These are phyloP conservation scores for Teleiodes luculella DNA, from an alignment of 2,888 invertebrate species.

Conservation along the genomic window DNA sequence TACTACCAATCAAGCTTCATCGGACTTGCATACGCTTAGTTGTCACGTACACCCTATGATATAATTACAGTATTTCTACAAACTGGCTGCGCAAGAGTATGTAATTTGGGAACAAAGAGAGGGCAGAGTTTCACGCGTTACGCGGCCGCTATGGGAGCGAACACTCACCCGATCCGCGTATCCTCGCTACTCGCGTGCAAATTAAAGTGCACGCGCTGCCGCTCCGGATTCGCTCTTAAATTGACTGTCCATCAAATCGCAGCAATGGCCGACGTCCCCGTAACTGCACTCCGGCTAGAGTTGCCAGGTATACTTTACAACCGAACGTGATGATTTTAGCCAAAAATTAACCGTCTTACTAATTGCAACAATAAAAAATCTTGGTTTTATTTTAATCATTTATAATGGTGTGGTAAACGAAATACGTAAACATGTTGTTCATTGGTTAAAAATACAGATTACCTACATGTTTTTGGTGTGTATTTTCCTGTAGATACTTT, in stretches of 20 bases:
- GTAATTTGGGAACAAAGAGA: background rate
- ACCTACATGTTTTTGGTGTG: background rate
- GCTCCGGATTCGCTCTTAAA: constrained; percentile 39
- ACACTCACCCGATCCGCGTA: constrained; percentile 9
- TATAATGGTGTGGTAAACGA: no score
- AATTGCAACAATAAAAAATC: no score
- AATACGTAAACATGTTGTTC: background rate
- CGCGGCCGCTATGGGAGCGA: background rate
- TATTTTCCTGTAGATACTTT: background rate
- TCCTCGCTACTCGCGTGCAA: constrained; percentile 36
- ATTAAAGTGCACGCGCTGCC: constrained; percentile 42
- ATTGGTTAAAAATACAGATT: background rate
- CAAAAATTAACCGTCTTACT: no score
- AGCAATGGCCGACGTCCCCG: constrained; percentile 16
- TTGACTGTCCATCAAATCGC: constrained; percentile 56
- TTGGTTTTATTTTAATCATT: no score
- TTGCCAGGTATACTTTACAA: background rate
- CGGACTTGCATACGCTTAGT: no score
- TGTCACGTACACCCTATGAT: no score
- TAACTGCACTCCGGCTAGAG: background rate
- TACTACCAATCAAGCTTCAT: no score
- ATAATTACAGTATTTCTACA: no score
- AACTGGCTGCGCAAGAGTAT: no score
- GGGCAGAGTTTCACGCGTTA: background rate
- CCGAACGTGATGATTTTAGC: background rate